Evolutionary conservation across 2,888 invertebrate genomes (phyloP).

Genomic region (Branchellion lobata): DNA sequence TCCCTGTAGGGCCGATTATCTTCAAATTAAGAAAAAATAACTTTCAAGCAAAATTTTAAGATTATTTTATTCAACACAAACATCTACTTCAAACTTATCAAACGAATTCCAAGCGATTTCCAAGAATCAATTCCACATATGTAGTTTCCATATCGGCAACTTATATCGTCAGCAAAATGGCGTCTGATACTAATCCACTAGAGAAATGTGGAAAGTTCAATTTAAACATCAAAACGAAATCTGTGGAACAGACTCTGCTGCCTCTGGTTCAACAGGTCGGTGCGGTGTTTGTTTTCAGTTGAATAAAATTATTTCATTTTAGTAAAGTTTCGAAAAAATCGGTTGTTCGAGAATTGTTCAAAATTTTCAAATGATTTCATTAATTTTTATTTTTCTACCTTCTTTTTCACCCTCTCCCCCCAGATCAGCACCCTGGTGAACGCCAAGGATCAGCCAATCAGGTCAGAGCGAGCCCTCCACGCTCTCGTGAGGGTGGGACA

Average conservation of each 20-base stretch:
- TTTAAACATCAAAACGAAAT: conserved; percentile 85
- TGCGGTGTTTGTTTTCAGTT: conserved; percentile 8
- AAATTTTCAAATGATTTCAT: not conserved
- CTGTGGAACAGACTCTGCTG: conserved; percentile 88
- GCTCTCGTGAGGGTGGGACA: conserved; percentile 89
- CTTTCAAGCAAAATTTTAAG: too few species aligned
- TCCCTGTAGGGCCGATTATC: too few species aligned
- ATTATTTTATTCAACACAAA: too few species aligned
- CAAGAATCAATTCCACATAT: too few species aligned
- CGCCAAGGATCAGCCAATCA: conserved; percentile 67
- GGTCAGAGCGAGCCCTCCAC: conserved; percentile 67
- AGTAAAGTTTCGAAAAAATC: not conserved
- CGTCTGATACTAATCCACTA: too few species aligned
- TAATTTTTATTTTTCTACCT: not conserved
- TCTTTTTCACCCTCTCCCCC: conserved; percentile 50
- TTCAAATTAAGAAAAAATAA: too few species aligned
- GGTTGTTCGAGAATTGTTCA: not conserved
- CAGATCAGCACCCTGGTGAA: conserved; percentile 89
- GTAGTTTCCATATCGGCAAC: too few species aligned
- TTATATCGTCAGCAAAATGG: too few species aligned
- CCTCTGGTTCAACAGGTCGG: conserved; percentile 89
- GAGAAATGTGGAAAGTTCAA: conserved; percentile 52
- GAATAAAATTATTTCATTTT: not conserved
- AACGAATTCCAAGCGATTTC: too few species aligned
- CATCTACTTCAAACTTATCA: too few species aligned